These are phyloP conservation scores for Cotesia typhae DNA, from an alignment of 1,140 invertebrate genomes.

Conservation along the genomic window DNA sequence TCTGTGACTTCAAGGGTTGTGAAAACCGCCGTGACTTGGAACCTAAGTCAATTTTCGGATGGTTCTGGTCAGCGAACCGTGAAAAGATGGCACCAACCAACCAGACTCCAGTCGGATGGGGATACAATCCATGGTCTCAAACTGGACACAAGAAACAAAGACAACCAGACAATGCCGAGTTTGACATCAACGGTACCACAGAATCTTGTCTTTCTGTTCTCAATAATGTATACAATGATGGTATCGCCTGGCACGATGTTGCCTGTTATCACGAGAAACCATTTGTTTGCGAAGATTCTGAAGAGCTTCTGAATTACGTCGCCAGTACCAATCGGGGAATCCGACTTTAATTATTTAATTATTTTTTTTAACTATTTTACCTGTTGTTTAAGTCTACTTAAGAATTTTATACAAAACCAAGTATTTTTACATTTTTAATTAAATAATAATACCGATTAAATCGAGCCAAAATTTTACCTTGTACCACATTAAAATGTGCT, in stretches of 20 bases:
- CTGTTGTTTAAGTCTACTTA: not conserved
- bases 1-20: constrained; percentile 93
- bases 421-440: constrained; percentile 3
- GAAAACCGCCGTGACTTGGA: constrained; percentile 85
- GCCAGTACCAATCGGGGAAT: constrained; percentile 81
- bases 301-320: constrained; percentile 85
- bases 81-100: constrained; percentile 89
- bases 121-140: constrained; percentile 86
- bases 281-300: constrained; percentile 87
- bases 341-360: constrained; percentile 70
- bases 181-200: constrained; percentile 87
- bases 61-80: constrained; percentile 93
- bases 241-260: constrained; percentile 91
- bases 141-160: constrained; percentile 87
- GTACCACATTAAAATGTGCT: too few relatives aligned
- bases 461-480: too few relatives aligned
- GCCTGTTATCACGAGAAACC: constrained; percentile 93
- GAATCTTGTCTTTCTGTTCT: constrained; percentile 86
- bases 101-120: constrained; percentile 72
- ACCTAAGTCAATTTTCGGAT: constrained; percentile 84
- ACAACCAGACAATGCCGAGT: constrained; percentile 92
- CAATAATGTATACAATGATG: constrained; percentile 92
- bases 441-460: not conserved
- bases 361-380: too few relatives aligned
- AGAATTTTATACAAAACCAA: not conserved